Conservation (phyloP, 2,888 invertebrate genomes). For the Steinernema scapterisci region DNA sequence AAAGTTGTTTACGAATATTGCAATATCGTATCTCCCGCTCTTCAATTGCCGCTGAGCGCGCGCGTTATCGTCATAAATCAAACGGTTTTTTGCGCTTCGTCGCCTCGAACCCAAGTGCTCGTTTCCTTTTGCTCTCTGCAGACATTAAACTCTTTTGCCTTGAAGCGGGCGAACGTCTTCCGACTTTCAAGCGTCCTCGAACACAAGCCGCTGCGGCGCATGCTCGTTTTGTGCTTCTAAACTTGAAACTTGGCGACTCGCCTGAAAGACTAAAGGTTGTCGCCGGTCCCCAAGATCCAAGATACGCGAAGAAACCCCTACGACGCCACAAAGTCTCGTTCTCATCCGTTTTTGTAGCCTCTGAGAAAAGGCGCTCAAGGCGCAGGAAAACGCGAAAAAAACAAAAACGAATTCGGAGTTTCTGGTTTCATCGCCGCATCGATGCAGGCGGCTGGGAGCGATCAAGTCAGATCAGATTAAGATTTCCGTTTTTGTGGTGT, state of each 20-base stretch:
- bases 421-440: constrained; percentile 18
- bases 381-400: constrained; percentile 23
- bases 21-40: constrained; percentile 15
- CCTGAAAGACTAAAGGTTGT: too few species aligned
- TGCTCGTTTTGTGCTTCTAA: too few species aligned
- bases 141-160: constrained; percentile 13
- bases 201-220: neutral
- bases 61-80: constrained; percentile 33
- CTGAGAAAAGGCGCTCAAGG: neutral
- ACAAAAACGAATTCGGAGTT: constrained; percentile 23
- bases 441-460: neutral
- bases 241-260: too few species aligned
- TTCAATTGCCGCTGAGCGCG: neutral
- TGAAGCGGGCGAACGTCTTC: neutral
- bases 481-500: neutral
- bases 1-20: constrained; percentile 30
- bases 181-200: neutral
- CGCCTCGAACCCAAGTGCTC: constrained; percentile 1
- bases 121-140: neutral
- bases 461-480: constrained; percentile 20
- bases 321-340: neutral
- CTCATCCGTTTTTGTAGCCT: neutral
- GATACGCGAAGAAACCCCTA: neutral
- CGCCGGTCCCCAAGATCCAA: neutral
- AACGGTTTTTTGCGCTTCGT: constrained; percentile 22